Evolutionary conservation across 1,140 invertebrate genomes (phyloP).

Genomic region (Eurosta solidaginis): DNA sequence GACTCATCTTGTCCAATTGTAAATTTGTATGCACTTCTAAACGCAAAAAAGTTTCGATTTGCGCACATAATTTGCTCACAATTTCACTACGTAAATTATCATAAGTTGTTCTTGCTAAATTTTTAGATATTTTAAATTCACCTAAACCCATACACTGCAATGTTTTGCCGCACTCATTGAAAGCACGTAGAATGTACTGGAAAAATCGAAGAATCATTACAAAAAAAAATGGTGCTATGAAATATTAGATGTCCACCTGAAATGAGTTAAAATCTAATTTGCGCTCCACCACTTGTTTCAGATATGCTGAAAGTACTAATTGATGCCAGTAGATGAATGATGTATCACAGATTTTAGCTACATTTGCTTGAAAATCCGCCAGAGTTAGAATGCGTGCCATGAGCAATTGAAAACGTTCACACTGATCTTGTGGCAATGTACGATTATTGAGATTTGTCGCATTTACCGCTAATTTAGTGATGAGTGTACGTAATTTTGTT

Average conservation of each 20-base stretch:
- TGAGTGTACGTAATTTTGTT: slow-evolving; percentile 68
- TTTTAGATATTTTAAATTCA: slow-evolving; percentile 25
- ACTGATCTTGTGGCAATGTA: slow-evolving; percentile 63
- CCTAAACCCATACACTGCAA: slow-evolving; percentile 10
- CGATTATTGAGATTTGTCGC: slow-evolving; percentile 66
- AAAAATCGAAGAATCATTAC: neutral
- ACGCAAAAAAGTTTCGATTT: slow-evolving; percentile 89
- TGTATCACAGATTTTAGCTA: slow-evolving; percentile 71
- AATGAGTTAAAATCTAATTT: slow-evolving; percentile 37
- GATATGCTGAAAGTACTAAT: slow-evolving; percentile 76
- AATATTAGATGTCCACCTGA: slow-evolving; percentile 3
- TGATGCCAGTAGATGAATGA: slow-evolving; percentile 84
- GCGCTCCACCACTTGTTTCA: slow-evolving; percentile 59
- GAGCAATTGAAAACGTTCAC: slow-evolving; percentile 62
- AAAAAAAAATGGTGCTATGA: neutral
- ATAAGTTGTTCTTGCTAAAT: slow-evolving; percentile 31
- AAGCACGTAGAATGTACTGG: slow-evolving; percentile 29
- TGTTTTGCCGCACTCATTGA: slow-evolving; percentile 14
- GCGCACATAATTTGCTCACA: slow-evolving; percentile 74
- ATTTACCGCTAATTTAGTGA: slow-evolving; percentile 69
- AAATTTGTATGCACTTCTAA: slow-evolving; percentile 90
- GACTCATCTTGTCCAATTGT: slow-evolving; percentile 68
- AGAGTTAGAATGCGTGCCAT: slow-evolving; percentile 70
- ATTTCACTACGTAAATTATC: slow-evolving; percentile 36
- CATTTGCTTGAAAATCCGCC: slow-evolving; percentile 65